These are phyloP conservation scores for Dipus sagitta DNA, from an alignment of 2,797 vertebrate genomes.

Conservation along the genomic window DNA sequence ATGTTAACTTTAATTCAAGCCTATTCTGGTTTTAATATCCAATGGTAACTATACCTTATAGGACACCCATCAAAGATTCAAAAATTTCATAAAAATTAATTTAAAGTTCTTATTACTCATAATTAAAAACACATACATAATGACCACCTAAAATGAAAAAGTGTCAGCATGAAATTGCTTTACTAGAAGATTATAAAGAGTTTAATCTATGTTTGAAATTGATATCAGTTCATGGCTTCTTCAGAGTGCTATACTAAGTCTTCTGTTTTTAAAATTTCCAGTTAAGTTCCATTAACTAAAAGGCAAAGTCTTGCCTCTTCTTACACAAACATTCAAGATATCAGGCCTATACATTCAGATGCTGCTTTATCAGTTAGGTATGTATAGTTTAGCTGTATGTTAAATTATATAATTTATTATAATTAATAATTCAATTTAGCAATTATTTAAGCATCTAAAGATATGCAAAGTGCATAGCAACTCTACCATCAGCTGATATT, in stretches of 20 bases:
- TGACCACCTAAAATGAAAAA: background rate
- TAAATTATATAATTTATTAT: background rate
- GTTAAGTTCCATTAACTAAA: background rate
- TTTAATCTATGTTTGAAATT: background rate
- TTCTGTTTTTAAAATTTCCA: background rate
- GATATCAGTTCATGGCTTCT: background rate
- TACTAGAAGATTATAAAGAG: background rate
- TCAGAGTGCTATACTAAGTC: background rate
- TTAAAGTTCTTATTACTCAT: background rate
- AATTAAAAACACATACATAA: background rate
- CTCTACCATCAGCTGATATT: background rate
- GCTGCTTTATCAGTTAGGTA: background rate
- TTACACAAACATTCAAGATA: background rate
- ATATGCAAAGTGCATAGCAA: background rate
- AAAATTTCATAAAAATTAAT: background rate
- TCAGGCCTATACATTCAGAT: background rate
- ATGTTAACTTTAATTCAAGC: background rate
- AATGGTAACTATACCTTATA: background rate
- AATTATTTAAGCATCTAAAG: slow-evolving; percentile 31
- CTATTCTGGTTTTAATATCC: background rate
- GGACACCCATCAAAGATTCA: background rate
- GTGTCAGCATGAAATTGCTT: background rate
- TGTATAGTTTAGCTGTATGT: background rate
- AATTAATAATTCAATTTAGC: slow-evolving; percentile 18
- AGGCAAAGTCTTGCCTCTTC: background rate